phyloP scores from a whole-genome alignment of 1,140 invertebrate species.

The Ctenoplectra terminalis region DNA sequence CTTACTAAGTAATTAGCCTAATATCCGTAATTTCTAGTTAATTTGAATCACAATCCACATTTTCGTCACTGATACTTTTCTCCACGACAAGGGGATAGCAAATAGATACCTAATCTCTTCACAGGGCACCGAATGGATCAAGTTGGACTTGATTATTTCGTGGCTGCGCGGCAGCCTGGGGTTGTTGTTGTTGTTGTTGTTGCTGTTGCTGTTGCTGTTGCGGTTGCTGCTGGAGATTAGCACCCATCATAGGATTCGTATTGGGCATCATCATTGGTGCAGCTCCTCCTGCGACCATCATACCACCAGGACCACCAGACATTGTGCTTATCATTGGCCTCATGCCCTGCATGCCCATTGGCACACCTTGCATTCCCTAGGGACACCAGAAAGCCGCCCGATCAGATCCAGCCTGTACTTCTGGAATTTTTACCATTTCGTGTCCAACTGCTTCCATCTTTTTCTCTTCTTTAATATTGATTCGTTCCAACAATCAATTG shows the following conservation, averaged over 20 bases:
- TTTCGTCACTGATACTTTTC: constrained; percentile 1
- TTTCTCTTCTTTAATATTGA: neutral
- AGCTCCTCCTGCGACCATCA: constrained; percentile 75
- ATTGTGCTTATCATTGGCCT: constrained; percentile 79
- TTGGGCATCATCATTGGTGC: constrained; percentile 76
- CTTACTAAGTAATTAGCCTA: neutral
- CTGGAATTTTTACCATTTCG: constrained; percentile 40
- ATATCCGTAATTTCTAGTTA: neutral
- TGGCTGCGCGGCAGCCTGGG: constrained; percentile 67
- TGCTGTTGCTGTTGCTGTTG: constrained; percentile 68
- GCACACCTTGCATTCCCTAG: constrained; percentile 80
- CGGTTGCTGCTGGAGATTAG: constrained; percentile 73
- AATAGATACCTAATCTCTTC: constrained; percentile 79
- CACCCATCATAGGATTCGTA: constrained; percentile 75
- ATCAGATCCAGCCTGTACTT: constrained; percentile 33
- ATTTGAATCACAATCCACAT: neutral
- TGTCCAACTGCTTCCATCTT: constrained; percentile 22
- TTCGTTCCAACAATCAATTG: neutral
- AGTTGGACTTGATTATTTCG: constrained; percentile 80
- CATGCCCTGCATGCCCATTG: constrained; percentile 76
- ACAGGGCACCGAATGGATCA: constrained; percentile 83
- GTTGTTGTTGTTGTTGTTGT: constrained; percentile 71
- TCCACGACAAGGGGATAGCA: constrained; percentile 2
- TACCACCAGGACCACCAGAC: constrained; percentile 67
- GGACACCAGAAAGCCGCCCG: constrained; percentile 64